These are phyloP conservation scores for Drosophila picticornis DNA, from an alignment of 2,888 invertebrate species.

Conservation along the genomic window DNA sequence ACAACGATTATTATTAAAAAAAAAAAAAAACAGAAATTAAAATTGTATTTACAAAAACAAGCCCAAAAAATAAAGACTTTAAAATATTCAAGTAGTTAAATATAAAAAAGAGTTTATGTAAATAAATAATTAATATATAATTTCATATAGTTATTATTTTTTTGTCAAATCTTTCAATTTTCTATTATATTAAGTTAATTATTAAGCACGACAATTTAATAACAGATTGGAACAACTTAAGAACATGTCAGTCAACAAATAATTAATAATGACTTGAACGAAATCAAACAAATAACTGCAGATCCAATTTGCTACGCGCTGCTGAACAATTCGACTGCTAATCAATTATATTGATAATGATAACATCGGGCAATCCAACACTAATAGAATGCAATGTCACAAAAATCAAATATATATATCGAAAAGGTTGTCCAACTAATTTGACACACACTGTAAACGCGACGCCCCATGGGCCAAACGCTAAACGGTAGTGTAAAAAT, in stretches of 20 bases:
- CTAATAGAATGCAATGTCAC: neutral
- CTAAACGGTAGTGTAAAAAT: constrained; percentile 64
- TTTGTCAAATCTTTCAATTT: neutral
- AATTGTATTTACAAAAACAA: neutral
- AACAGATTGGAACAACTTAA: neutral
- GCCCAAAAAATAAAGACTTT: no score
- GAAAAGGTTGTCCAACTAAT: constrained; percentile 34
- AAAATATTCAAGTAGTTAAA: neutral
- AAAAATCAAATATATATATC: neutral
- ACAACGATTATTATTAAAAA: neutral
- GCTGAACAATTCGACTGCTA: constrained; percentile 15
- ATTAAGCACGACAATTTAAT: neutral
- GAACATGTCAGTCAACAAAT: neutral
- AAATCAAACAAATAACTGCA: constrained; percentile 5
- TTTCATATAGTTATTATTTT: neutral
- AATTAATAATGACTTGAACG: neutral
- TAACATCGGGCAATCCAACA: constrained; percentile 20
- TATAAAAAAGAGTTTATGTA: neutral
- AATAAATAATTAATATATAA: neutral
- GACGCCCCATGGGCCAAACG: constrained; percentile 45
- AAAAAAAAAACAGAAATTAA: neutral
- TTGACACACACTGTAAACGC: constrained; percentile 60
- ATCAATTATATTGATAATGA: constrained; percentile 26
- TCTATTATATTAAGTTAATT: neutral
- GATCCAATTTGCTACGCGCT: neutral